These are phyloP conservation scores for Athalia cordata DNA, from an alignment of 2,888 invertebrate genomes.

Conservation along the genomic window DNA sequence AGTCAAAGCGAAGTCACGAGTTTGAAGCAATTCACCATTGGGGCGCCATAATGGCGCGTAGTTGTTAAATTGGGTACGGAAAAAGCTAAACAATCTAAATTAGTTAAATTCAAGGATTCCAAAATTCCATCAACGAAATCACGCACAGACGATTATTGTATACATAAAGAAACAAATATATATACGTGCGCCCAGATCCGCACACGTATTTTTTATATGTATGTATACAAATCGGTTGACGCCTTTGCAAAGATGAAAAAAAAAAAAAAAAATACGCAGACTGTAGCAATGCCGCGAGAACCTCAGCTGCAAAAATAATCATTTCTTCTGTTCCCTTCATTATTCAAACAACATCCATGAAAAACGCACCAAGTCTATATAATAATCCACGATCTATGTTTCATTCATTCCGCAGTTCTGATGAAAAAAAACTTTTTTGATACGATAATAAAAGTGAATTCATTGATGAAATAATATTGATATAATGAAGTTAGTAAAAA, in stretches of 20 bases:
- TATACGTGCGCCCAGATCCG: too few relatives aligned
- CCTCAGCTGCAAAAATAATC: conserved; percentile 25
- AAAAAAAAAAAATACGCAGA: background rate
- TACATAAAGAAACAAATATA: too few relatives aligned
- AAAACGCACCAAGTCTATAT: background rate
- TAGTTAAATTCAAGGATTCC: background rate
- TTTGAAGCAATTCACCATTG: too few relatives aligned
- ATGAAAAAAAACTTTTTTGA: background rate
- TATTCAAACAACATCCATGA: background rate
- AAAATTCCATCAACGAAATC: background rate
- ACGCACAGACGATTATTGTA: background rate
- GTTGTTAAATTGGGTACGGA: too few relatives aligned
- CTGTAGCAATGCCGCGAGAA: background rate
- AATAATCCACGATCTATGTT: background rate
- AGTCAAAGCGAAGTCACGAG: too few relatives aligned
- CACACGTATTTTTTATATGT: background rate
- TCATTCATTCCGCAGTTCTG: background rate
- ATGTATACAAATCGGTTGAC: background rate
- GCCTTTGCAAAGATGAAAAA: background rate
- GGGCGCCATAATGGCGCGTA: too few relatives aligned
- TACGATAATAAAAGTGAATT: background rate
- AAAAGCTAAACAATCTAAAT: background rate
- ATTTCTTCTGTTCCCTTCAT: background rate
- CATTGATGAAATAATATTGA: background rate
- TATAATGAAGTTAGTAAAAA: background rate